Evolutionary conservation across 2,888 invertebrate genomes (phyloP).

Genomic region (Trachelus troglodyta): DNA sequence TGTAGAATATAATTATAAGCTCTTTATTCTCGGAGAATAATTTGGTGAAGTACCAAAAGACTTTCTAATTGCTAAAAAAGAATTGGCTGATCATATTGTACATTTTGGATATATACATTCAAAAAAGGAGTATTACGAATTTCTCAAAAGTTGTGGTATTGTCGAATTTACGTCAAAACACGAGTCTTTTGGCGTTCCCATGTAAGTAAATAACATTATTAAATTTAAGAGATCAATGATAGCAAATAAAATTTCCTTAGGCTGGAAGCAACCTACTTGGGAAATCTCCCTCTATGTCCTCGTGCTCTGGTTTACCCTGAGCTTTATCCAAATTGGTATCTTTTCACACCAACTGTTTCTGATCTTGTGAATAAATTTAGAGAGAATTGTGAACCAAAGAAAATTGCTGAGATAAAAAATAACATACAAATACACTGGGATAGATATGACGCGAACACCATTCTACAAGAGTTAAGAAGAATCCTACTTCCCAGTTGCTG

Average conservation of each 20-base stretch:
- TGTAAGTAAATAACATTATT: conserved; percentile 67
- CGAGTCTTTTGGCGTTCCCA: conserved; percentile 82
- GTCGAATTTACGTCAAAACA: conserved; percentile 80
- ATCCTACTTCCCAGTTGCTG: neutral
- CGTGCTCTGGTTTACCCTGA: conserved; percentile 79
- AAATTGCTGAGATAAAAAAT: neutral
- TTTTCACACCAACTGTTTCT: conserved; percentile 64
- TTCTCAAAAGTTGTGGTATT: conserved; percentile 72
- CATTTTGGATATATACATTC: conserved; percentile 72
- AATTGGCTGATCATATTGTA: conserved; percentile 67
- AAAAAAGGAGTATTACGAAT: conserved; percentile 71
- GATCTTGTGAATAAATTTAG: neutral
- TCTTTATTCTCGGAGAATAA: conserved; percentile 74
- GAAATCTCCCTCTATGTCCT: conserved; percentile 79
- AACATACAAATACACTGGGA: neutral
- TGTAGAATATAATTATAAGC: conserved; percentile 69
- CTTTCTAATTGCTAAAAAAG: conserved; percentile 69
- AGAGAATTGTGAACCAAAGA: neutral
- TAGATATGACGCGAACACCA: neutral
- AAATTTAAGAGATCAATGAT: neutral
- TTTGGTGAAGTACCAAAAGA: conserved; percentile 73
- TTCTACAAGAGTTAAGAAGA: neutral
- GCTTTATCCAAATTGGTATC: conserved; percentile 73
- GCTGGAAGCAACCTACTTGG: conserved; percentile 76
- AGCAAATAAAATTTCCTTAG: conserved; percentile 61